These are phyloP conservation scores for Pelagia noctiluca DNA, from an alignment of 30 jellyfish, hydroid and myxozoan species.

Conservation along the genomic window DNA sequence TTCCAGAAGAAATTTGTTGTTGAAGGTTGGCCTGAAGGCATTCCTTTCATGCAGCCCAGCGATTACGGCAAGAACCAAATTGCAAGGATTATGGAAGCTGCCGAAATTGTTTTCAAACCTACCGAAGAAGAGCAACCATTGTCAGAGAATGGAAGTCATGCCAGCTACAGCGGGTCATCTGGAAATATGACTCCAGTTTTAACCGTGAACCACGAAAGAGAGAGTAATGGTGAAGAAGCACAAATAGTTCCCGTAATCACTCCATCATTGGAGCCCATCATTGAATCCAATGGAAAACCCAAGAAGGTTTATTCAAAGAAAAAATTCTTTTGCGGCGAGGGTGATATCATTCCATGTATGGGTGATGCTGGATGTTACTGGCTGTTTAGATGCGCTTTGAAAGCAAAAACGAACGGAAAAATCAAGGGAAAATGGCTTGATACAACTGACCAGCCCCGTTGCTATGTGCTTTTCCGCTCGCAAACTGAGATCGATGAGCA, in stretches of 20 bases:
- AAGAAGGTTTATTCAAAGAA: conserved; percentile 10
- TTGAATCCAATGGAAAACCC: not conserved
- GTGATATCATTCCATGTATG: conserved; percentile 25
- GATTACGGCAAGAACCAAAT: conserved; percentile 13
- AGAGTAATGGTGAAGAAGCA: not conserved
- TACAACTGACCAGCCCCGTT: not conserved
- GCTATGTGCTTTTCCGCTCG: not conserved
- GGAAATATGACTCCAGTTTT: not conserved
- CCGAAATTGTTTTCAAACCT: too few species aligned
- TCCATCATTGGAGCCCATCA: too few species aligned
- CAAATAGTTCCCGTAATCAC: too few species aligned
- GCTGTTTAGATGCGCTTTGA: conserved; percentile 6
- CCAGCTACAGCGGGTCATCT: too few species aligned
- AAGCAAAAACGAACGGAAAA: conserved; percentile 16
- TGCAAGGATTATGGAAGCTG: not conserved
- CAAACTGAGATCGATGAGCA: not conserved
- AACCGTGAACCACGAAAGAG: not conserved
- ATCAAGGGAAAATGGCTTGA: conserved; percentile 29
- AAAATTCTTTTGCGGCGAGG: conserved; percentile 1
- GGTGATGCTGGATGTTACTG: conserved; percentile 4
- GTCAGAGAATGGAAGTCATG: too few species aligned
- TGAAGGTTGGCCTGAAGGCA: conserved; percentile 19
- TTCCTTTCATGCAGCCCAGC: not conserved
- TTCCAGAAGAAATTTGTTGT: conserved; percentile 1
- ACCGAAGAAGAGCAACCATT: too few species aligned